phyloP scores from a whole-genome alignment of 2,888 invertebrate species.

The Xanthia togata region DNA sequence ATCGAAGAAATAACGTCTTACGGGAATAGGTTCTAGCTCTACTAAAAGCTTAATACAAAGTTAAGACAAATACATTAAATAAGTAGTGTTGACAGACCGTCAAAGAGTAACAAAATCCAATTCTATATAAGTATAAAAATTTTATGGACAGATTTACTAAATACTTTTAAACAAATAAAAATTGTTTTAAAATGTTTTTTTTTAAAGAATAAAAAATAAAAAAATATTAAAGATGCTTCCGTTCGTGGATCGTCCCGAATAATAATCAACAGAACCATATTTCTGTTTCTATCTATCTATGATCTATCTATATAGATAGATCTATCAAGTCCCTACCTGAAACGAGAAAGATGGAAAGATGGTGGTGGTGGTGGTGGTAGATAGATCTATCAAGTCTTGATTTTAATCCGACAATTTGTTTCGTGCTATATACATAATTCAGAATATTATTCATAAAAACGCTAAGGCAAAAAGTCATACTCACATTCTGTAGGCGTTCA shows the following conservation, averaged over 20 bases:
- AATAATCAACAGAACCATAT: too few species aligned
- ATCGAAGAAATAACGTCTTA: constrained; percentile 21
- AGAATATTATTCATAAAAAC: constrained; percentile 11
- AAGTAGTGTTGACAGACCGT: not conserved
- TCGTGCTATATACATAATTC: not conserved
- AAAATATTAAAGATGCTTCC: too few species aligned
- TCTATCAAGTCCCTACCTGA: too few species aligned
- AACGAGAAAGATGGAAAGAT: too few species aligned
- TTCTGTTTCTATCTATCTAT: too few species aligned
- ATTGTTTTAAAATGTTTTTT: too few species aligned
- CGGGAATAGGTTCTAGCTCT: constrained; percentile 17
- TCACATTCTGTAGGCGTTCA: constrained; percentile 97
- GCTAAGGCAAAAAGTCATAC: constrained; percentile 81
- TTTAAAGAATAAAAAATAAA: too few species aligned
- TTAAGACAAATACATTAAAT: constrained; percentile 11
- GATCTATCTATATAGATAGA: too few species aligned
- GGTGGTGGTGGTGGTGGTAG: too few species aligned
- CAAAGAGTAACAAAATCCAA: not conserved
- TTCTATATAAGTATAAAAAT: not conserved
- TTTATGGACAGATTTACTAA: not conserved
- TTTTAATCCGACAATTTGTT: not conserved
- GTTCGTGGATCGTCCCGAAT: too few species aligned
- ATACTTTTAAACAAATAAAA: too few species aligned
- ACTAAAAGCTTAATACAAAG: not conserved
- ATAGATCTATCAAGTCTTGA: not conserved